Evolutionary conservation across 2,113 vertebrate species (phyloP).

Genomic region (Tetrax tetrax): DNA sequence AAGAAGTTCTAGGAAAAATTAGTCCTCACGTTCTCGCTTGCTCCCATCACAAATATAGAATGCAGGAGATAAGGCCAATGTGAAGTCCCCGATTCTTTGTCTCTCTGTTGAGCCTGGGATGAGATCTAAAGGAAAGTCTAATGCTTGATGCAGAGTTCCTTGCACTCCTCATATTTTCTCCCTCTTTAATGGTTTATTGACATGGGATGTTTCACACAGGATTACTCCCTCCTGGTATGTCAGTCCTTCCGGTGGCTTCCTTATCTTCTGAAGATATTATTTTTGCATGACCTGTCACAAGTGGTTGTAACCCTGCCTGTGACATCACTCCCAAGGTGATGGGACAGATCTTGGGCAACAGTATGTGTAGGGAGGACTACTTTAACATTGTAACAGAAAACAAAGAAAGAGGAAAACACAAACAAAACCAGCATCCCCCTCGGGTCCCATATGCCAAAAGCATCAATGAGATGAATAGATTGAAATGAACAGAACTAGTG

Average conservation of each 20-base stretch:
- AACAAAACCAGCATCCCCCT: neutral
- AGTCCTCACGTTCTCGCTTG: neutral
- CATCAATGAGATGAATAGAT: neutral
- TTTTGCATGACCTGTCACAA: neutral
- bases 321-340: neutral
- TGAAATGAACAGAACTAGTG: neutral
- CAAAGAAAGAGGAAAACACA: neutral
- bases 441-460: neutral
- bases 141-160: neutral
- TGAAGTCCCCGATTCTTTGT: neutral
- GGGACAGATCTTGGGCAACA: neutral
- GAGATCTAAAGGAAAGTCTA: neutral
- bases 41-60: neutral
- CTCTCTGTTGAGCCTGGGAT: neutral
- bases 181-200: neutral
- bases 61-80: neutral
- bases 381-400: neutral
- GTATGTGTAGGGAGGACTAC: neutral
- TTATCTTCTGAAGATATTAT: neutral
- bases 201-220: neutral
- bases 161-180: too few species aligned
- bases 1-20: slow-evolving; percentile 34
- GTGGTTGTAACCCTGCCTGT: neutral
- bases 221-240: neutral
- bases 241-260: neutral